Base-by-base conservation (phyloP, 2,888 invertebrate species). In the Zygothrica quintamaculata region DNA sequence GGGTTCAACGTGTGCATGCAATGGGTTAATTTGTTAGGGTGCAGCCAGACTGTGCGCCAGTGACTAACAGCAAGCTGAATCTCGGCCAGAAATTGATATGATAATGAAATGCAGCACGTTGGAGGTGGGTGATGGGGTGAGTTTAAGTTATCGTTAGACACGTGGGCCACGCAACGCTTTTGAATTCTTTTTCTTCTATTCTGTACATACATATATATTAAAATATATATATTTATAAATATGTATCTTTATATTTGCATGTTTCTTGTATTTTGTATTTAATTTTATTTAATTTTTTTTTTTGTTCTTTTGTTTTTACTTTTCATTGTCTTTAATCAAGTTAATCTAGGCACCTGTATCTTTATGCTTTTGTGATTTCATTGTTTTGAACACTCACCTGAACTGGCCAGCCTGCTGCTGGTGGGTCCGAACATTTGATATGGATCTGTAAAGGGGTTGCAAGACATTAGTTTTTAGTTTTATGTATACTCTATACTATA, bases 361-460 rank as follows among this genome's bases (percentile, higher is more conserved):
- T 82, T 80, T 86, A 73, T 84, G 74, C 82, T 77, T 85, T 85
- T 80, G 74, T 79, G 71, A 74, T 80, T 87, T 61, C 53, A 52
- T n/a, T 43, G 48, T 34, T 16, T 11, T 6, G 9, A 42, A 55
- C 65, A 90, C 92, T 93, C 92, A 97, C 97, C 97, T 93, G 98
- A 97, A 92, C 97, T 98, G 55, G 98, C 98, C 90, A 98, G 93
- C 89, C 98, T 95, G 93, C 97, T 98, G 93, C 98, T 98, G 70
- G 98, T 97, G 66, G 98, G 97, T 67, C 98, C 98, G 92, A 98
- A 98, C 96, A 98, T 96, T 93, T 98, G 98, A 94, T 98, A 98
- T 91, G 98, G 98, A 96, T 98, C 98, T 98, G 94, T 52, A 81
- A 61, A 47, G 34, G 43, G 80, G 74, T 72, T 62, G 74, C 42